Evolutionary conservation across 2,797 vertebrate genomes (phyloP).

Genomic region (Phrynocephalus forsythii): DNA sequence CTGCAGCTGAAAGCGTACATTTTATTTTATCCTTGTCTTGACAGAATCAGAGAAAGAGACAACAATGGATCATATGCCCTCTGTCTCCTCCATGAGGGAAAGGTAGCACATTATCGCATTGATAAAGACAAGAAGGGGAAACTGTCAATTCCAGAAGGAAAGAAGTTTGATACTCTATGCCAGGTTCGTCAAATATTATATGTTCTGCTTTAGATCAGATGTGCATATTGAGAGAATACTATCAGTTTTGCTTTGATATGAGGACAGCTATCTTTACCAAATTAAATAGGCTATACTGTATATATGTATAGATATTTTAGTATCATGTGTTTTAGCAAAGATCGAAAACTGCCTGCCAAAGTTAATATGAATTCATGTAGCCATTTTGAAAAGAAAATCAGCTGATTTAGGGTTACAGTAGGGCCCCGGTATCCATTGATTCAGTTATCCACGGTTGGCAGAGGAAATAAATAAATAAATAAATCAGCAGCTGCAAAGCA

Average conservation of each 20-base stretch:
- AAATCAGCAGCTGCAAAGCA: too few relatives aligned
- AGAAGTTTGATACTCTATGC: constrained; percentile 98
- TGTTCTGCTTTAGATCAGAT: background rate
- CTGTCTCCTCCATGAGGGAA: constrained; percentile 89
- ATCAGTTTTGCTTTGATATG: constrained; percentile 27
- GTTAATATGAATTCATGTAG: background rate
- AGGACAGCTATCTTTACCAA: background rate
- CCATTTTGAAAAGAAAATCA: background rate
- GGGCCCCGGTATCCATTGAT: too few relatives aligned
- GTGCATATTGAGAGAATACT: background rate
- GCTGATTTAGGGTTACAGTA: background rate
- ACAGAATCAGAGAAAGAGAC: constrained; percentile 91
- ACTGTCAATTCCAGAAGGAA: constrained; percentile 94
- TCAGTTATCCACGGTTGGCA: too few relatives aligned
- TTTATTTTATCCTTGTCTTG: constrained; percentile 21
- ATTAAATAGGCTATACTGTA: constrained; percentile 20
- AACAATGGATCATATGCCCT: constrained; percentile 89
- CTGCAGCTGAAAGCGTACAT: background rate
- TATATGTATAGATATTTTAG: constrained; percentile 17
- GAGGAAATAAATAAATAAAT: too few relatives aligned
- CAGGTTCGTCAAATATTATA: constrained; percentile 82
- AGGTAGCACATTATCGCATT: constrained; percentile 94
- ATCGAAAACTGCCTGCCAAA: background rate
- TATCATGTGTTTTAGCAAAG: background rate
- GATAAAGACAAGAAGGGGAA: constrained; percentile 89